These are phyloP conservation scores for Fulica atra DNA, from an alignment of 2,113 vertebrate species.

Conservation along the genomic window DNA sequence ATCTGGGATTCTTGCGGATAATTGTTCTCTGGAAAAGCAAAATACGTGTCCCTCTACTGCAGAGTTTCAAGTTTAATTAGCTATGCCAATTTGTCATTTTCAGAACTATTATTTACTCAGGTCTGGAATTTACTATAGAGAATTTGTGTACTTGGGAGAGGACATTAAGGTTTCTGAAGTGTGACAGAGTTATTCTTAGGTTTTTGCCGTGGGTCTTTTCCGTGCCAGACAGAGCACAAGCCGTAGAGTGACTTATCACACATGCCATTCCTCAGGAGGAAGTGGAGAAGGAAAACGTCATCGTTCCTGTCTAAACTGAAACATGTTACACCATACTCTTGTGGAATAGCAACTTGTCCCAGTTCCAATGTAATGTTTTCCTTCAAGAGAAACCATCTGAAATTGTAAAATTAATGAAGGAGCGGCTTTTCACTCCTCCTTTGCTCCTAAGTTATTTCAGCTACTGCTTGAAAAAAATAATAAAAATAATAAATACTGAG, in stretches of 20 bases:
- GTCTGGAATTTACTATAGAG: background rate
- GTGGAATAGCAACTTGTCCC: background rate
- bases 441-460: background rate
- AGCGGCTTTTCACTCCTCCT: background rate
- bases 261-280: background rate
- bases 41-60: background rate
- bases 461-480: background rate
- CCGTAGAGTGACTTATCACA: background rate
- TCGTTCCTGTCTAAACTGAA: background rate
- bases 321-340: background rate
- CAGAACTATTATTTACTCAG: background rate
- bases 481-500: background rate
- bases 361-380: background rate
- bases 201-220: background rate
- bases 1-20: background rate
- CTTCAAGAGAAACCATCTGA: background rate
- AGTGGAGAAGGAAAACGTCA: background rate
- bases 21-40: background rate
- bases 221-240: background rate
- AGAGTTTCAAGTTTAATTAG: background rate
- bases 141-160: background rate
- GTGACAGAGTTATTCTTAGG: background rate
- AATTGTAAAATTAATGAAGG: background rate
- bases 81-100: background rate
- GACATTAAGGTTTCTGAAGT: background rate